Base-by-base conservation (phyloP, 2,888 invertebrate genomes). In the Allolobophora icterica region DNA sequence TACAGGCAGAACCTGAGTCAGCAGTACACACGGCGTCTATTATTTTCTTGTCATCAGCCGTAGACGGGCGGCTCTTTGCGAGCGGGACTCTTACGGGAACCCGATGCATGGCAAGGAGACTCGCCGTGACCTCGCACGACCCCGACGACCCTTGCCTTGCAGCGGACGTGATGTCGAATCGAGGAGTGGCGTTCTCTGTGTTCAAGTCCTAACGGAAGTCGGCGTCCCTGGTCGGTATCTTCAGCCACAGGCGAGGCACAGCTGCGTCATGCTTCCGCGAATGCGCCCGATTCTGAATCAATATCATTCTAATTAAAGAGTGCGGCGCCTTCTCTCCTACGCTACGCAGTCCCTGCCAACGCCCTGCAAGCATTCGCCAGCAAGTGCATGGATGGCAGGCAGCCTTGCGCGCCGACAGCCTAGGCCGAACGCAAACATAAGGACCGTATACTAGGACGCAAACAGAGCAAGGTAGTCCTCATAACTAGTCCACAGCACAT, bases 241-340 rank as follows among this genome's bases (percentile, higher is more conserved):
- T 52, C 52, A 24, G 52, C 52, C 4, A 52, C 42, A 17, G 17
- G 15, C 6, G 52, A 15, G 13, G 21, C 24, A 24, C 52, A n/a
- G 71, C 71, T 8, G 71, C 71, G 71, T 71, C 71, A 71, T 71
- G n/a, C 30, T n/a, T 71, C 71, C 11, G 71, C 71, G 71, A 71
- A 71, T n/a, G 71, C 71, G 71, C 11, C 30, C 30, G 71, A 30
- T 71, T 71, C 71, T n/a, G 71, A 71, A 71, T 71, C 71, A 71
- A 71, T 71, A 71, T 71, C 30, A 71, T 71, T 71, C 71, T 71
- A 71, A 71, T 71, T 71, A 71, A 71, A n/a, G 71, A 71, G 71
- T 71, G n/a, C 0, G 1, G 71, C 71, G 71, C n/a, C 71, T 4
- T 11, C 71, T 71, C 52, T 17, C 11, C 30, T 11, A 45, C 8